Conservation (phyloP, 1,140 invertebrate species). For the Cydia splendana region DNA sequence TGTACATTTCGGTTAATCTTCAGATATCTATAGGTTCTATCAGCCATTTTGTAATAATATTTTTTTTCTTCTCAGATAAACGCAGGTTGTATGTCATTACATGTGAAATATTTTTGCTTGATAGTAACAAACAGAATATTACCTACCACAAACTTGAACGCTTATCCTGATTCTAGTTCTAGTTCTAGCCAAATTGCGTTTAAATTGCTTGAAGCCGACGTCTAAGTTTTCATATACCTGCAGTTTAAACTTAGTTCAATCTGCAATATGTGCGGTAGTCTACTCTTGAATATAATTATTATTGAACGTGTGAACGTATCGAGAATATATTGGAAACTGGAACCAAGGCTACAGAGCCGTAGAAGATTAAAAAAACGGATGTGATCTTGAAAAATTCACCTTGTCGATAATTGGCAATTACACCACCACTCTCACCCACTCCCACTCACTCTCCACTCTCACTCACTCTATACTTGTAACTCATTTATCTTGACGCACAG, state of each 20-base stretch:
- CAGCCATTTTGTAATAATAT: no score
- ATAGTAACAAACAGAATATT: neutral
- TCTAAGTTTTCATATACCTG: conserved; percentile 11
- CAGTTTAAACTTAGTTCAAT: neutral
- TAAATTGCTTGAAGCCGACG: neutral
- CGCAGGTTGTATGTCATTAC: no score
- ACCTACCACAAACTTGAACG: conserved; percentile 12
- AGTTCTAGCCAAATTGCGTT: conserved; percentile 5
- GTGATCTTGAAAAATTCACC: no score
- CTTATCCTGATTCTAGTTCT: neutral
- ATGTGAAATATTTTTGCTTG: neutral
- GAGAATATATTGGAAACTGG: neutral
- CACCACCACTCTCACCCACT: no score
- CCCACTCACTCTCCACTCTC: no score
- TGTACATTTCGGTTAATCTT: no score
- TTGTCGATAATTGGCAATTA: no score
- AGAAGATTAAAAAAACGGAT: no score
- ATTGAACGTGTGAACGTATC: neutral
- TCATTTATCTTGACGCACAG: no score
- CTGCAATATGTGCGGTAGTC: neutral
- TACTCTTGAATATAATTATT: neutral
- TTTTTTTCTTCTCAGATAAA: no score
- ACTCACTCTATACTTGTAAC: no score
- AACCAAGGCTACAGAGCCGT: neutral
- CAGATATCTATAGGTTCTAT: no score